Evolutionary conservation across 2,113 vertebrate genomes (phyloP), one percentile per base, ranked within the genome.

Genomic region (Pycnonotus jocosus): DNA sequence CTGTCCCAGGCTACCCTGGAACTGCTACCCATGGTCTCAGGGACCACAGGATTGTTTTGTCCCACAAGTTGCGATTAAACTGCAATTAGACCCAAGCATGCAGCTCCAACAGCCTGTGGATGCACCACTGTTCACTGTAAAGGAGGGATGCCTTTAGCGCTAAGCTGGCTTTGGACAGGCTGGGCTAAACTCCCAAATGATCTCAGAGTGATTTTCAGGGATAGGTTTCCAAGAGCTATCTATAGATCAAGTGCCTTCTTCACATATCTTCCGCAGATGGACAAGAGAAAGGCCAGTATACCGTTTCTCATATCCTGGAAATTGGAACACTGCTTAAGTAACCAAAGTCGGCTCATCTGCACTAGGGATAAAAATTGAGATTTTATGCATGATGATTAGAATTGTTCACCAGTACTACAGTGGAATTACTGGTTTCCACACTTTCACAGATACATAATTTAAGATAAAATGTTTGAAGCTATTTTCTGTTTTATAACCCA

Each of bases 231-330:
- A 80, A 90, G 85, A 80, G 37, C 90, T 96, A 96, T 90, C 66
- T 94, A 90, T 85, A 94, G 92, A 95, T 94, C 90, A 93, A 94
- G 62, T 1, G 19, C 79, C 86, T 93, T 93, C 93, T 80, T 92
- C 45, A 90, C 85, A 73, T 94, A 80, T 50, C 93, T 96, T 96
- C 93, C 54, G 5, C 27, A 22, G 61, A 62, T 16, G 62, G 73
- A 90, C 65, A 87, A 56, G n/a, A 86, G 79, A 88, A 93, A 80
- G 45, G 35, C 48, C 74, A 47, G 76, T 70, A 86, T 94, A 92
- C 5, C 30, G 54, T 86, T 93, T 92, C 85, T 74, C 62, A 62
- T 37, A 80, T 51, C 62, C 71, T 50, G 94, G 70, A 87, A 92
- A 76, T 8, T 24, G 37, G 20, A 93, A 71, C 31, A 31, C 53